phyloP scores from a whole-genome alignment of 2,797 vertebrate species.

The Oceanodroma leucorhoa region DNA sequence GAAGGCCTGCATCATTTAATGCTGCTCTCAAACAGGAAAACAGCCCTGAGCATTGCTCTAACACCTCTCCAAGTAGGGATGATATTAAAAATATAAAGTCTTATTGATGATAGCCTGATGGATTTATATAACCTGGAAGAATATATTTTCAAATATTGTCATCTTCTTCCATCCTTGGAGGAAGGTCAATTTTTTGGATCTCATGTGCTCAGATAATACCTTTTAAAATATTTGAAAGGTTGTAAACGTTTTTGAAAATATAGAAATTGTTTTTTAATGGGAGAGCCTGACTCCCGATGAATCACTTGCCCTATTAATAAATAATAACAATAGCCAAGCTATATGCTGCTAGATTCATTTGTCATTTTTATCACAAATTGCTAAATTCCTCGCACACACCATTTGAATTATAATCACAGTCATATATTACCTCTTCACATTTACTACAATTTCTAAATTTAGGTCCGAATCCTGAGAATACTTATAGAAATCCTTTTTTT shows the following conservation, averaged over 20 bases:
- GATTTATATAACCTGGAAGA: not conserved
- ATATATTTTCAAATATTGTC: not conserved
- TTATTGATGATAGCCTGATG: not conserved
- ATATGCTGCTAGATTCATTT: not conserved
- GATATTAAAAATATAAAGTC: not conserved
- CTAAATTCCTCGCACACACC: not conserved
- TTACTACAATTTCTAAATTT: not conserved
- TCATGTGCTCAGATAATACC: not conserved
- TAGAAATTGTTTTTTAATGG: not conserved
- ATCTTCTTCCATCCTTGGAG: not conserved
- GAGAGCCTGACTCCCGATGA: not conserved
- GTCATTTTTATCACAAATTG: constrained; percentile 1
- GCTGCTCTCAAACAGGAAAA: not conserved
- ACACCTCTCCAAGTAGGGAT: not conserved
- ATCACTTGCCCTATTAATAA: not conserved
- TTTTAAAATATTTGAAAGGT: not conserved
- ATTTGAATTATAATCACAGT: not conserved
- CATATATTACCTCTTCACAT: not conserved
- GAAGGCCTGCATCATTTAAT: not conserved
- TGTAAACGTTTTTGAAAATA: constrained; percentile 1
- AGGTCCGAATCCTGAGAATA: not conserved
- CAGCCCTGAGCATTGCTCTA: not conserved
- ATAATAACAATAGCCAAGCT: not conserved
- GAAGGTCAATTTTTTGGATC: not conserved
- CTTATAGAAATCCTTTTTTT: not conserved